Percentiles rank a stretch among this genome's conserved stretches.
Conservation (phyloP, 2,797 vertebrate species). For the Lacerta agilis region DNA sequence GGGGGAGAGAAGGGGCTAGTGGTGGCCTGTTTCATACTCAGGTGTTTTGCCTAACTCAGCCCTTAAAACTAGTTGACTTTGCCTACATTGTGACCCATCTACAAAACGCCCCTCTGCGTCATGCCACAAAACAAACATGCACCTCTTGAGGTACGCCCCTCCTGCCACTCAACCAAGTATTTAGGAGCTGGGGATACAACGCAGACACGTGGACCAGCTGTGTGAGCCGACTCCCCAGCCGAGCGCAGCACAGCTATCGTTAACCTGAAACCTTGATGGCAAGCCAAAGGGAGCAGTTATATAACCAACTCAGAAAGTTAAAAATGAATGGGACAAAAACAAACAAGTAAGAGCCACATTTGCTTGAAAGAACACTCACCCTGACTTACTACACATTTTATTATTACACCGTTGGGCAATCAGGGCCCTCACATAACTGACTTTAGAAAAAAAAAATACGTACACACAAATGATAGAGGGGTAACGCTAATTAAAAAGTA, state of each 20-base stretch:
- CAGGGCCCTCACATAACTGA: constrained; percentile 56
- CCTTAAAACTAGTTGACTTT: not conserved
- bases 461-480: constrained; percentile 55
- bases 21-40: not conserved
- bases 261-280: constrained; percentile 72
- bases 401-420: constrained; percentile 60
- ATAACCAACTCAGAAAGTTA: constrained; percentile 76
- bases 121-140: constrained; percentile 26
- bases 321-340: constrained; percentile 61
- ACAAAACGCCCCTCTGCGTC: accelerated
- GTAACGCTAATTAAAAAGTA: constrained; percentile 68
- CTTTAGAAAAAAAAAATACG: constrained; percentile 33
- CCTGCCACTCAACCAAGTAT: constrained; percentile 28
- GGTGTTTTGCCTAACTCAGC: not conserved
- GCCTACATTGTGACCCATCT: not conserved
- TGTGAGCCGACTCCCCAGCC: constrained; percentile 51
- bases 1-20: not conserved
- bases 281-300: constrained; percentile 76
- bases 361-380: constrained; percentile 56
- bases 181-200: constrained; percentile 43
- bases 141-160: constrained; percentile 14
- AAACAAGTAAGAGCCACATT: constrained; percentile 39
- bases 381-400: constrained; percentile 57
- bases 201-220: constrained; percentile 54
- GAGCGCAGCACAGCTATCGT: constrained; percentile 47